Base-by-base conservation (phyloP, 2,888 invertebrate genomes). In the Muschampia plurimacula region DNA sequence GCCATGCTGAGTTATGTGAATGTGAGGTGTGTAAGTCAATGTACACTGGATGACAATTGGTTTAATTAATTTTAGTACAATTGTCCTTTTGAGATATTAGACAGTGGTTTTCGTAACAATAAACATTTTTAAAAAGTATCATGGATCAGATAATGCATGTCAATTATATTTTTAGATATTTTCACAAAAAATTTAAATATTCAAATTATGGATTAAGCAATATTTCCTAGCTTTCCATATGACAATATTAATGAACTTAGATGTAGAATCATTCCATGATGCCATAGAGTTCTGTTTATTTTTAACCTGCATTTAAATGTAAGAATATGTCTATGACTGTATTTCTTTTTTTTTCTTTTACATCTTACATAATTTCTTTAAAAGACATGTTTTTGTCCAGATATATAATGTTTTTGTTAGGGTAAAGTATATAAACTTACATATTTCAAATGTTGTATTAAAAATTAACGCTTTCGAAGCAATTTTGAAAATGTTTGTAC, bases 171-270 rank as follows among this genome's bases (percentile, higher is more conserved):
- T 39, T 15, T 62, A 62, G 39, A 62, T 15, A 39, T 32, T 7
- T 59, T 13, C 12, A 13, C 32, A 15, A 32, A 59, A 13, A n/a
- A n/a, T 59, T 65, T 32, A 32, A 32, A 32, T 32, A 32, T 32
- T 32, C 32, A 32, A 32, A 32, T 32, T 32, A 32, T 32, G 32
- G 3, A 32, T 32, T 32, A 32, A 32, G 13, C 12, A 22, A 64
- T 46, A 64, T 64, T 46, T n/a, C 8, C 52, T 49, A 36, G 52
- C 52, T 65, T 66, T 66, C n/a, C 8, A 36, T 75, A 76, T 74
- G 76, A 74, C 74, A 75, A 64, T 69, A 69, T 69, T 69, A 32
- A 49, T 22, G 55, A 69, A 64, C n/a, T n/a, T 69, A 69, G 67
- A 52, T 55, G 28, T 69, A 71, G 65, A 71, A 65, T 64, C 71